Evolutionary conservation across 2,888 invertebrate genomes (phyloP), one percentile per base, ranked within the genome.

Genomic region (Euphydryas editha): DNA sequence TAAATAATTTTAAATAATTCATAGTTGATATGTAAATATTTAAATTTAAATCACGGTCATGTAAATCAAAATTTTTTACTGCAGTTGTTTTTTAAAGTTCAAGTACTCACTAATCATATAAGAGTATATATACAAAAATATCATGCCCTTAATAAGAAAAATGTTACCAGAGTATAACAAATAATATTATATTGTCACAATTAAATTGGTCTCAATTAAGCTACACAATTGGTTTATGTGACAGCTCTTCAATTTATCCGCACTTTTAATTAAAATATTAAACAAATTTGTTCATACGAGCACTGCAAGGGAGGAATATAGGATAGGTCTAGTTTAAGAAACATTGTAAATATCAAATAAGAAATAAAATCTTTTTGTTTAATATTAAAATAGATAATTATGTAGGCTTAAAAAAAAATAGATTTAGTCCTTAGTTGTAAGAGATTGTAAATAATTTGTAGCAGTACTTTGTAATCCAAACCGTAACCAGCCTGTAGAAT

Each of bases 141-240:
- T 36, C 17, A n/a, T 30, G 10, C n/a, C 36, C 36, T 54, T 24
- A 15, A 36, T 2, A 17, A 30, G 36, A 54, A 54, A 54, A 54
- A 17, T 8, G 49, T 21, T 30, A 17, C 30, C 10, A 30, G 18
- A 24, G 30, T 10, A 1, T 10, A 3, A 60, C 56, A 75, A 79
- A 73, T n/a, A n/a, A n/a, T 68, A 69, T 75, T 80, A 71, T 76
- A 76, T 75, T 71, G 75, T 70, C 69, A 44, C 72, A 61, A 69
- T 72, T 66, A 81, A 81, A 84, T 84, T 82, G 82, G 68, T 77
- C 80, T 82, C 76, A 86, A 85, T 85, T 81, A 36, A 44, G 15
- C 24, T 73, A 73, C 77, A 67, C 73, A 63, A 64, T 63, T 68
- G 71, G 70, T 67, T 73, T 21, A 44, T 72, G 62, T 70, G 78